Percentiles rank a stretch among this genome's conserved stretches.
Evolutionary conservation across 1,140 invertebrate genomes (phyloP).

Genomic region (Pygmarrhopalites habei): DNA sequence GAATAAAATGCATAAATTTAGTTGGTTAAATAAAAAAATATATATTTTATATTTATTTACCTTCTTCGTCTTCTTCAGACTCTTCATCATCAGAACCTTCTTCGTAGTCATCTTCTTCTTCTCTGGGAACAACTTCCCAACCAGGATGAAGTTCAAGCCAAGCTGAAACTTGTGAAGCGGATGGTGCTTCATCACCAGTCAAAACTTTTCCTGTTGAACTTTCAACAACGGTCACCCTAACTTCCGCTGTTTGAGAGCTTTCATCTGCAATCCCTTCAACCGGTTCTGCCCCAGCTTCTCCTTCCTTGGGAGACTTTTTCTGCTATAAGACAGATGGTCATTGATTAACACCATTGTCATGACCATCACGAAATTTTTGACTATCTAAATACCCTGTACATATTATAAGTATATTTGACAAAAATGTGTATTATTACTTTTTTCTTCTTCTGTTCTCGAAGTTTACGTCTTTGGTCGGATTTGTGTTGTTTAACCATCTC

Average conservation of each 20-base stretch:
- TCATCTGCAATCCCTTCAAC: constrained; percentile 36
- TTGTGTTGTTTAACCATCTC: constrained; percentile 55
- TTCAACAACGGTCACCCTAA: constrained; percentile 54
- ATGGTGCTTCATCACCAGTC: constrained; percentile 53
- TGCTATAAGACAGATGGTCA: constrained; percentile 12
- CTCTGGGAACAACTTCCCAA: constrained; percentile 53
- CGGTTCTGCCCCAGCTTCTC: constrained; percentile 16
- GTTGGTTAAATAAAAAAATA: not conserved
- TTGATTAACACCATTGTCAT: not conserved
- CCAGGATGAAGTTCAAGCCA: constrained; percentile 45
- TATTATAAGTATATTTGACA: not conserved
- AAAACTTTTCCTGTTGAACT: constrained; percentile 52
- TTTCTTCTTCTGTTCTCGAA: constrained; percentile 43
- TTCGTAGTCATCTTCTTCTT: constrained; percentile 44
- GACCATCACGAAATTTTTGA: no score
- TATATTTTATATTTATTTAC: constrained; percentile 1
- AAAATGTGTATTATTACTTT: constrained; percentile 27
- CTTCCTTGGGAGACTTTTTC: constrained; percentile 27
- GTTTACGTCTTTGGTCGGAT: constrained; percentile 43
- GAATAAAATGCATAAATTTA: no score
- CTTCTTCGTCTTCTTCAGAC: constrained; percentile 37
- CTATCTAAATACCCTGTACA: no score
- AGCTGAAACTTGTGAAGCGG: constrained; percentile 52
- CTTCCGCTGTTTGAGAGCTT: constrained; percentile 40
- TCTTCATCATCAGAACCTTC: constrained; percentile 30